Evolutionary conservation across 2,113 vertebrate species (phyloP), one percentile per base, ranked within the genome.

Genomic region (Ciconia stormi): DNA sequence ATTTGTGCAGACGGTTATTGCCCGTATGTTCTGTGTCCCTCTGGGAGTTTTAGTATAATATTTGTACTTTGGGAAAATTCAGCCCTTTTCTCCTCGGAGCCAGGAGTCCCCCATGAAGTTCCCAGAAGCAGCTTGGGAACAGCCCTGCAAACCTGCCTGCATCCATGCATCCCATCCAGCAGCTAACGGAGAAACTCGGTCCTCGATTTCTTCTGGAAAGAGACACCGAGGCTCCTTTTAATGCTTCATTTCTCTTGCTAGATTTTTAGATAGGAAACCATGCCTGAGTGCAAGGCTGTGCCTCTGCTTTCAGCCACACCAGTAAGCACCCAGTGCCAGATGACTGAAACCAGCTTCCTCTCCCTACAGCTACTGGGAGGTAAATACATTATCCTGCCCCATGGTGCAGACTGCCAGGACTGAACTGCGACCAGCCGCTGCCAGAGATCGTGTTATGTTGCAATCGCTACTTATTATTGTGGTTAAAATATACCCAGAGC

Each of bases 401-500:
- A 1, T 67, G 49, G 32, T 66, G 70, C 81, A 73, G 44, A 7
- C 58, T 78, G 21, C 59, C 20, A 20, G 69, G 82, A 55, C 74
- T n/a, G 38, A 95, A 63, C 74, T 10, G 7, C 21, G 14, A 86
- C 87, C 82, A 86, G 63, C 36, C 5, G 11, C 70, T 81, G 59
- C 80, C 79, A 96, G 66, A 76, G 56, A 32, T 46, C 17, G 34
- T 34, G 44, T 67, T 58, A 19, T 85, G 89, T 91, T 29, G 77
- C 82, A 94, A 76, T 55, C 2, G 2, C 49, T 87, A 16, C 61
- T 89, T 74, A 82, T 78, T 93, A 27, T 72, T 72, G 78, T 93
- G 94, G 93, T 82, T 95, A 87, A 95, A 94, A 87, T 71, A 84
- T 12, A 93, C 47, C 73, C 91, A 52, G 70, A 82, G 36, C 13